Percentiles rank a stretch among this genome's conserved stretches.
These are phyloP conservation scores for Ophiothrix spiculata DNA, from an alignment of 35 echinoderm and acorn worm species.

Conservation along the genomic window DNA sequence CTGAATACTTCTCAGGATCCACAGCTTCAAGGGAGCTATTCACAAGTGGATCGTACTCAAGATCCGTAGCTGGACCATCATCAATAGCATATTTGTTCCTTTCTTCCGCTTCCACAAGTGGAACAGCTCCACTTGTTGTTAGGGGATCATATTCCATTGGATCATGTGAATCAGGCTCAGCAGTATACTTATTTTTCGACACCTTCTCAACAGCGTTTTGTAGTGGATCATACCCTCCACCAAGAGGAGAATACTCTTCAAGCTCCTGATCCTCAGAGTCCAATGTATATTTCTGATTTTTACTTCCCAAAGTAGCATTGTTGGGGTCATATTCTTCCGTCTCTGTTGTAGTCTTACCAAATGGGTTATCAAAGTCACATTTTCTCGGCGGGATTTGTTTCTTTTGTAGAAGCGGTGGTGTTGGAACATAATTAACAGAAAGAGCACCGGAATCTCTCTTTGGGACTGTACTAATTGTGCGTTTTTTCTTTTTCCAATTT, in stretches of 20 bases:
- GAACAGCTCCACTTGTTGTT: background rate
- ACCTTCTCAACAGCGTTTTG: too few relatives aligned
- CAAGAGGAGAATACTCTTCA: too few relatives aligned
- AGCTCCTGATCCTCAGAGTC: background rate
- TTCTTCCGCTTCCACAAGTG: too few relatives aligned
- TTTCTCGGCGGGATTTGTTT: background rate
- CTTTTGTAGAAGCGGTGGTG: background rate
- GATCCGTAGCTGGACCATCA: background rate
- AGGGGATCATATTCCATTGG: background rate
- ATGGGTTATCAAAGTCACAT: background rate
- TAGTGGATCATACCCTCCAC: too few relatives aligned
- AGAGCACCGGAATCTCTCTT: background rate
- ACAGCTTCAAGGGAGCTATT: background rate
- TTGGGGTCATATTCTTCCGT: background rate
- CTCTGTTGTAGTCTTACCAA: background rate
- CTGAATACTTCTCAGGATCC: background rate
- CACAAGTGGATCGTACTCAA: background rate
- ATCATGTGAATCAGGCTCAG: background rate
- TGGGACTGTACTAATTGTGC: background rate
- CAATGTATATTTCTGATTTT: background rate
- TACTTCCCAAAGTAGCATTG: background rate
- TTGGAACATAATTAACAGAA: background rate
- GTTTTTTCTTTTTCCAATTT: background rate
- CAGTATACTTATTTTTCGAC: background rate
- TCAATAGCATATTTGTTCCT: background rate